phyloP scores from a whole-genome alignment of 2,113 vertebrate genomes.

The Carettochelys insculpta region DNA sequence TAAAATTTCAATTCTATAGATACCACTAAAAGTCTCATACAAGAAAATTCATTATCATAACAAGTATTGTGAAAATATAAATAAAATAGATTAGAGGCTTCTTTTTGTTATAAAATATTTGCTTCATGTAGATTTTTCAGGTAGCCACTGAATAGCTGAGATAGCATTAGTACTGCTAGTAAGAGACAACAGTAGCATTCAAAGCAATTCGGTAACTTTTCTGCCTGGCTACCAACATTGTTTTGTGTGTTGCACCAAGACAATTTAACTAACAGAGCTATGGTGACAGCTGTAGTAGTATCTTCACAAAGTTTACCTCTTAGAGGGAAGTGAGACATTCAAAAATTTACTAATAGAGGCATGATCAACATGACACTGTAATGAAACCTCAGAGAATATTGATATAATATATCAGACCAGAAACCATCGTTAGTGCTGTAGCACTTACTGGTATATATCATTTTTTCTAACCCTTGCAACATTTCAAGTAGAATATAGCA shows the following conservation, averaged over 20 bases:
- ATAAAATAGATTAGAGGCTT: background rate
- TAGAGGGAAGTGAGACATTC: slow-evolving; percentile 37
- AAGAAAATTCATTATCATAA: background rate
- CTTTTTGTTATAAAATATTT: background rate
- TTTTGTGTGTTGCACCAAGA: slow-evolving; percentile 47
- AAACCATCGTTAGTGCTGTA: slow-evolving; percentile 31
- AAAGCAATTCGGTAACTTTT: slow-evolving; percentile 6
- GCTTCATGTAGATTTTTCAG: slow-evolving; percentile 11
- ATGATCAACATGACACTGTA: slow-evolving; percentile 29
- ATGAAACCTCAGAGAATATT: slow-evolving; percentile 35
- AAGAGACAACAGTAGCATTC: background rate
- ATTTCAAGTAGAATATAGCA: background rate
- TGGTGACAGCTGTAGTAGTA: slow-evolving; percentile 28
- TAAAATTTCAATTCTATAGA: background rate
- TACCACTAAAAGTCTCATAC: background rate
- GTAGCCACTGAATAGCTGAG: background rate
- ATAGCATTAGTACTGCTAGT: background rate
- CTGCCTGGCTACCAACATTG: background rate
- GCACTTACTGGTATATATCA: slow-evolving; percentile 15
- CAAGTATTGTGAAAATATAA: background rate
- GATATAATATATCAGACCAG: slow-evolving; percentile 1
- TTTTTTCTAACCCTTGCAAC: slow-evolving; percentile 38
- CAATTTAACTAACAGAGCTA: slow-evolving; percentile 48
- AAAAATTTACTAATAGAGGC: slow-evolving; percentile 53
- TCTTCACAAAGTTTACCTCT: slow-evolving; percentile 15